Evolutionary conservation across 2,797 vertebrate species (phyloP).

Genomic region (Anabacerthia variegaticeps): DNA sequence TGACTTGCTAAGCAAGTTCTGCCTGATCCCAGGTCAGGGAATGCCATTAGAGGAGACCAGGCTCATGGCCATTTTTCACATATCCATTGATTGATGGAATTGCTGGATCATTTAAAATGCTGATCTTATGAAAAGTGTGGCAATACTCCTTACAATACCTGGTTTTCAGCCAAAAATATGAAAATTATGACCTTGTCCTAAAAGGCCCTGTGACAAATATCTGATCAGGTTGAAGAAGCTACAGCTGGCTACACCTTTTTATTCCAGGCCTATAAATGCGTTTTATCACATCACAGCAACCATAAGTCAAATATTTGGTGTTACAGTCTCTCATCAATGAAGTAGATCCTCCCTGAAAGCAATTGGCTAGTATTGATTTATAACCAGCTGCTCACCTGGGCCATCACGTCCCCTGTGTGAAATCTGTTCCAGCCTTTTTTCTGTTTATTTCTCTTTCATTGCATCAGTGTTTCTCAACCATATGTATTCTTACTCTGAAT

Average conservation of each 20-base stretch:
- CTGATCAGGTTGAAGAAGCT: background rate
- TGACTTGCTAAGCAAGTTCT: background rate
- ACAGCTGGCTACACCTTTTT: background rate
- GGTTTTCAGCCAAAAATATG: background rate
- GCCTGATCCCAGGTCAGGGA: background rate
- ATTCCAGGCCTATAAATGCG: background rate
- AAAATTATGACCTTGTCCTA: background rate
- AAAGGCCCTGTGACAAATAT: background rate
- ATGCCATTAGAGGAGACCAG: background rate
- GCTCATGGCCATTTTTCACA: background rate
- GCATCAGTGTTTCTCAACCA: background rate
- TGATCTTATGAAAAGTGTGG: conserved; percentile 2
- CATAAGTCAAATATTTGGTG: background rate
- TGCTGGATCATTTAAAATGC: background rate
- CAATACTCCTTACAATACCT: background rate
- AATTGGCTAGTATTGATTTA: background rate
- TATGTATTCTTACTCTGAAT: background rate
- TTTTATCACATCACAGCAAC: background rate
- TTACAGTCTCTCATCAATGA: background rate
- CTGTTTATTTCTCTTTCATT: background rate
- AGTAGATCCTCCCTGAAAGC: background rate
- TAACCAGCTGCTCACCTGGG: background rate
- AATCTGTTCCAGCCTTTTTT: background rate
- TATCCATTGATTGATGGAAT: background rate
- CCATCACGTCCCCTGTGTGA: background rate